phyloP scores from a whole-genome alignment of 2,797 vertebrate genomes.

The Danionella dracula region DNA sequence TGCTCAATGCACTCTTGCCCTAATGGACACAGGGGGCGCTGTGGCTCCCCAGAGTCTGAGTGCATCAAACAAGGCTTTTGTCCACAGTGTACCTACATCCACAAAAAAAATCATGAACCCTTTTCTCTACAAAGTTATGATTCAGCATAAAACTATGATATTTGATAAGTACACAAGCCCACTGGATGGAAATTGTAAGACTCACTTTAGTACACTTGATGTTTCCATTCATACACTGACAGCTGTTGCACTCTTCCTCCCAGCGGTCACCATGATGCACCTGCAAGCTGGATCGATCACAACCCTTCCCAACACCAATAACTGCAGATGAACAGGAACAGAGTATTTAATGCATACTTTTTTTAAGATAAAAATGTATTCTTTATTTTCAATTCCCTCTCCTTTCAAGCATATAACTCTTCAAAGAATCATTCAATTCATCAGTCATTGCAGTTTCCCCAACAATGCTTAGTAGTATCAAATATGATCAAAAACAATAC shows the following conservation, averaged over 20 bases:
- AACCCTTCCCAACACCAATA: constrained; percentile 77
- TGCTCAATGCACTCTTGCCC: constrained; percentile 78
- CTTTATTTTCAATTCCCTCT: too few species aligned
- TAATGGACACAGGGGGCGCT: constrained; percentile 63
- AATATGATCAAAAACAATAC: too few species aligned
- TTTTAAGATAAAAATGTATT: too few species aligned
- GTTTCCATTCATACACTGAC: constrained; percentile 79
- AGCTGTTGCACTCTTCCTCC: constrained; percentile 88
- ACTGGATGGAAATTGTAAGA: not conserved
- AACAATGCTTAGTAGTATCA: too few species aligned
- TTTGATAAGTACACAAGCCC: too few species aligned
- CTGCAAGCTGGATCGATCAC: constrained; percentile 73
- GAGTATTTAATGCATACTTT: too few species aligned
- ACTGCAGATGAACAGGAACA: constrained; percentile 56
- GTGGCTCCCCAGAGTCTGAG: constrained; percentile 25
- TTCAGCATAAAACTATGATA: not conserved
- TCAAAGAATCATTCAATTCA: too few species aligned
- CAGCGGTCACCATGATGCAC: constrained; percentile 82
- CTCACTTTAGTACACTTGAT: constrained; percentile 86
- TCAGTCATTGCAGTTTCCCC: too few species aligned
- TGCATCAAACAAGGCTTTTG: constrained; percentile 78
- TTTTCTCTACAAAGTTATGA: too few species aligned
- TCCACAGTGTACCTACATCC: constrained; percentile 82
- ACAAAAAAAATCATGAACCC: not conserved
- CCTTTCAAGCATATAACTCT: too few species aligned